Evolutionary conservation across 2,888 invertebrate genomes (phyloP).

Genomic region (Anodontia alba): DNA sequence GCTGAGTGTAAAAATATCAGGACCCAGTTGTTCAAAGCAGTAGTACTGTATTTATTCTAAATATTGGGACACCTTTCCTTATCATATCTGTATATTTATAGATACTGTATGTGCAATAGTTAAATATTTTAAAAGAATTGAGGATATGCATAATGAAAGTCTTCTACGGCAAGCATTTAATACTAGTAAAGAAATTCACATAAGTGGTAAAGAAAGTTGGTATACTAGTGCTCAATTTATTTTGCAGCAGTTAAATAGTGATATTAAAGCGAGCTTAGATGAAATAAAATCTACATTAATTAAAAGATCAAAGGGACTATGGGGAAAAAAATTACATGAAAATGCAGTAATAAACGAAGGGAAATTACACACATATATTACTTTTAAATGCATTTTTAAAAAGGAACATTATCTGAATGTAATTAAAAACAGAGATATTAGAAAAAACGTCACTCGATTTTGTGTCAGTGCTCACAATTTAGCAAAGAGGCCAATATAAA

Average conservation of each 20-base stretch:
- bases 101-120: background rate
- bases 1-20: no score
- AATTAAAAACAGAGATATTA: no score
- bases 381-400: background rate
- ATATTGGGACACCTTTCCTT: no score
- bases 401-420: background rate
- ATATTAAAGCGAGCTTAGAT: no score
- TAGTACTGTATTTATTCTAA: no score
- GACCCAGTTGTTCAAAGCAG: no score
- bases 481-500: conserved; percentile 28
- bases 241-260: no score
- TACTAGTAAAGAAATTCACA: background rate
- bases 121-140: background rate
- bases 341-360: conserved; percentile 6
- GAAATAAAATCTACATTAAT: no score
- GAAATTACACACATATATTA: no score
- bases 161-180: background rate
- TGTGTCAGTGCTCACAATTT: background rate
- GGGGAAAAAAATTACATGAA: background rate
- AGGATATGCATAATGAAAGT: background rate
- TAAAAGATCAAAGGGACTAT: background rate
- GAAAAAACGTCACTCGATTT: background rate
- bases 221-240: background rate
- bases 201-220: background rate
- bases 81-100: no score